A percentile compares a stretch with the other conserved stretches of the same genome.
phyloP scores from a whole-genome alignment of 92 coral and sea anemone species.

The Porites divaricata region DNA sequence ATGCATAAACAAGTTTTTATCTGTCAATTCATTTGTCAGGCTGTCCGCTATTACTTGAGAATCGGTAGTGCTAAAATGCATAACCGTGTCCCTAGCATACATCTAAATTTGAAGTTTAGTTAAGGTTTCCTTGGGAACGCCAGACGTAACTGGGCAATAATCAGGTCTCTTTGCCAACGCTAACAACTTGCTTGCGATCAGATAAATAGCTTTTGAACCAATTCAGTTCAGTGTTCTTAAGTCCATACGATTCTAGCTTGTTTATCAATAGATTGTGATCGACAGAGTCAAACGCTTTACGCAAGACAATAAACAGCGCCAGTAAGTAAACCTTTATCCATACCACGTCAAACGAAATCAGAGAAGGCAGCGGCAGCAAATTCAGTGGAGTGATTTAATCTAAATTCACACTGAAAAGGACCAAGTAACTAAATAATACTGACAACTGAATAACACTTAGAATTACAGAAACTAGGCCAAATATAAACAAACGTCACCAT shows the following conservation, averaged over 20 bases:
- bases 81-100: background rate
- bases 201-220: constrained; percentile 3
- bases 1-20: background rate
- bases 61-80: too few relatives aligned
- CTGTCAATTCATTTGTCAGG: too few relatives aligned
- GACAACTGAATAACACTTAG: too few relatives aligned
- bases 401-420: background rate
- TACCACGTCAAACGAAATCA: background rate
- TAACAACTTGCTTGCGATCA: constrained; percentile 13
- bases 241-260: background rate
- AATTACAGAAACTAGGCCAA: too few relatives aligned
- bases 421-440: too few relatives aligned
- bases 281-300: too few relatives aligned
- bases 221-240: constrained; percentile 4
- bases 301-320: too few relatives aligned
- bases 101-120: background rate
- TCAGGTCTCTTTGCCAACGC: constrained; percentile 6
- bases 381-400: background rate
- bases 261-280: background rate
- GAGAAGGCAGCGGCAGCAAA: background rate
- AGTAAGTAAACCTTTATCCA: constrained; percentile 1
- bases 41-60: too few relatives aligned
- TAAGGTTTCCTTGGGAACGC: background rate
- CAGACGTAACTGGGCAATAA: constrained; percentile 1
- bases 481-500: too few relatives aligned